Base-by-base conservation (phyloP, 2,888 invertebrate species). In the Galeopsomyia nigrocyanea region DNA sequence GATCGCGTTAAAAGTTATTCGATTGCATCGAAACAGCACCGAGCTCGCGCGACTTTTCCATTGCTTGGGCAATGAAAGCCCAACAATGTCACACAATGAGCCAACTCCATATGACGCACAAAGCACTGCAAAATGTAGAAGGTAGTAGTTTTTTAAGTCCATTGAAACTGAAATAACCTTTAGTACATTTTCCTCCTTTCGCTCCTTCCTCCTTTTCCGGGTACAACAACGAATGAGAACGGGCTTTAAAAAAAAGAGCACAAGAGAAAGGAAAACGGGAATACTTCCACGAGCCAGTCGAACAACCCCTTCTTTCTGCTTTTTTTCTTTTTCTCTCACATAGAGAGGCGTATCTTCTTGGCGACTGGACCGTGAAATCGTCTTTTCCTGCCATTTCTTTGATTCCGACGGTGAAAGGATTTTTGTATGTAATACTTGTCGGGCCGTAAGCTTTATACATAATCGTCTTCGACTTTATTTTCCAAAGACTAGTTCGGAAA, bases 281-380 rank as follows among this genome's bases (percentile, higher is more conserved):
- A 68, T 68, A 55, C 58, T 68, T 72, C 51, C 17, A 13, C n/a
- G 46, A 65, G 55, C 53, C 65, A 53, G 19, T 49, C 47, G 49
- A 62, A 22, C 49, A 57, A 62, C 50, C 58, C 51, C 16, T 70
- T 58, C 64, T n/a, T 67, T 60, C 51, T 21, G n/a, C 46, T 53
- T 71, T 65, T 51, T 65, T 69, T 69, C 14, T 39, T 39, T 10
- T 21, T 47, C 21, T 6, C 21, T 55, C 39, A 13, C 17, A 9
- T 21, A 19, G 60, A 17, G 19, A 26, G 26, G 56, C 46, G 56
- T 57, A 66, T 73, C 64, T 69, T 66, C 51, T 47, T 26, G 61
- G 26, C 26, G 63, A 69, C 56, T 71, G 68, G 58, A 75, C 65
- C 71, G 65, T 75, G 68, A 75, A 75, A 71, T 71, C 64, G 74